phyloP scores from a whole-genome alignment of 2,888 invertebrate genomes.

The Drosophila melanosoma region DNA sequence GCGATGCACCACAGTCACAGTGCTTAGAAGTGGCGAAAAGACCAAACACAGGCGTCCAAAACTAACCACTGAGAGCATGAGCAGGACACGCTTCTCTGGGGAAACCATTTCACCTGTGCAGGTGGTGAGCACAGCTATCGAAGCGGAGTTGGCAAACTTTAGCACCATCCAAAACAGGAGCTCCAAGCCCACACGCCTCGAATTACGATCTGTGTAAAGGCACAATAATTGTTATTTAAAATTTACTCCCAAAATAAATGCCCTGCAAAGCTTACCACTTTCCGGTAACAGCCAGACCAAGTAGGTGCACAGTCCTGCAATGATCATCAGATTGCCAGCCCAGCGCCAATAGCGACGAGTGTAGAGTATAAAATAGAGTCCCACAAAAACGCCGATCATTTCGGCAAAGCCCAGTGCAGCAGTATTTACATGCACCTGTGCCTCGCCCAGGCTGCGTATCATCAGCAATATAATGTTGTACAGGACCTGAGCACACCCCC shows the following conservation, averaged over 20 bases:
- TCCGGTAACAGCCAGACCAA: slow-evolving; percentile 82
- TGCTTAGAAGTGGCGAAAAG: slow-evolving; percentile 79
- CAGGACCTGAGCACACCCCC: slow-evolving; percentile 82
- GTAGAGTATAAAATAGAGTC: slow-evolving; percentile 83
- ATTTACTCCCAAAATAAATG: not conserved
- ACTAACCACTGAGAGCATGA: slow-evolving; percentile 80
- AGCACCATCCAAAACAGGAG: slow-evolving; percentile 82
- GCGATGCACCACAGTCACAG: slow-evolving; percentile 76
- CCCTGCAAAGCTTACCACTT: slow-evolving; percentile 64
- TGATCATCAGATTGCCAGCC: slow-evolving; percentile 81
- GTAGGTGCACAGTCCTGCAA: slow-evolving; percentile 77
- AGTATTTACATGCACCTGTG: slow-evolving; percentile 84
- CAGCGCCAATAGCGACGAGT: slow-evolving; percentile 83
- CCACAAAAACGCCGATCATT: slow-evolving; percentile 83
- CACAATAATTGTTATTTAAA: not conserved
- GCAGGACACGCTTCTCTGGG: slow-evolving; percentile 69
- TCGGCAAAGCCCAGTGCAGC: slow-evolving; percentile 84
- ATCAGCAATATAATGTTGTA: slow-evolving; percentile 85
- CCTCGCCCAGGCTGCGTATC: slow-evolving; percentile 84
- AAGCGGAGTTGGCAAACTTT: slow-evolving; percentile 83
- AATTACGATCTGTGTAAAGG: slow-evolving; percentile 63
- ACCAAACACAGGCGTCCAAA: slow-evolving; percentile 82
- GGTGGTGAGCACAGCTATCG: slow-evolving; percentile 83
- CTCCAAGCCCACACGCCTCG: slow-evolving; percentile 80
- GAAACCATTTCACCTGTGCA: slow-evolving; percentile 84